Evolutionary conservation across 2,113 vertebrate species (phyloP), one percentile per base, ranked within the genome.

Genomic region (Scolopax mira): DNA sequence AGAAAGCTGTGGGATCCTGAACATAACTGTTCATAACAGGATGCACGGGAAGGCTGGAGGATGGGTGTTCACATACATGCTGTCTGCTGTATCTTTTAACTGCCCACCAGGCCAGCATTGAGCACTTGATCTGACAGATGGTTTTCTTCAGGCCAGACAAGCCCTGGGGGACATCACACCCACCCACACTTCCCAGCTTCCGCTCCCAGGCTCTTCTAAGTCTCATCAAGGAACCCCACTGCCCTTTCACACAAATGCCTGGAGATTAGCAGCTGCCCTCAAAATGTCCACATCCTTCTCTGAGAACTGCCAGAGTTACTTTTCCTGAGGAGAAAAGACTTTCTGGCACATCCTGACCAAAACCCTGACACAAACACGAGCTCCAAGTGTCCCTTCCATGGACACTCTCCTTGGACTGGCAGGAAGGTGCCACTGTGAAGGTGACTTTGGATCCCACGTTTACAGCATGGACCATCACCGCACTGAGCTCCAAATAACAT

Each of bases 101-200:
- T 80, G 74, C 89, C 83, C 90, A 90, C 41, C 77, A 95, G 91
- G 61, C 27, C 84, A 79, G 57, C 74, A 95, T 55, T 7, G 35
- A 95, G 61, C 69, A 64, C 94, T 91, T 92, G 89, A 37, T 79
- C 39, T 95, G 85, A 75, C 95, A 97, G 94, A 95, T 96, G 95
- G 65, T 94, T 96, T 89, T 57, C 70, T 86, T 97, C 92, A 96
- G 22, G 54, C 58, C 0, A 2, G 54, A 64, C 55, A 65, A 92
- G 58, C 67, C 84, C 54, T 1, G 1, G 62, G 89, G 93, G 85
- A 93, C 79, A 87, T 77, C 80, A 18, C 66, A 73, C 31, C 70
- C 94, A 88, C 87, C 60, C 92, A 87, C 85, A 46, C 84, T 82
- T 67, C 75, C 88, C 72, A 33, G 70, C 51, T 95, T 97, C 87